Conservation (phyloP, 2,113 vertebrate genomes). For the Psittacus erithacus region DNA sequence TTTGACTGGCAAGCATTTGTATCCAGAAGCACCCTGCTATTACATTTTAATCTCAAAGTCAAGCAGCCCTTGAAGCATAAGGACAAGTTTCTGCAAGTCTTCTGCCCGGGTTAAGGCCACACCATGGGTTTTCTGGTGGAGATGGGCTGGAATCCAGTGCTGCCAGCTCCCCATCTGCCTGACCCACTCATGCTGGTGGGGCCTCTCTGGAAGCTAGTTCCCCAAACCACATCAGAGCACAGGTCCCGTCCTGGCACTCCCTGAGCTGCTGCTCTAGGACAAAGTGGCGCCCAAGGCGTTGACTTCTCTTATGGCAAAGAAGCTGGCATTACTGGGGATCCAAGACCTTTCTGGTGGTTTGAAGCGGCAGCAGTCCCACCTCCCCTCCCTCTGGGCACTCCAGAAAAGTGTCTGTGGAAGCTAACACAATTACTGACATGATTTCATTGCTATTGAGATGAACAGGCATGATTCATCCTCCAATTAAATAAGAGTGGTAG, state of each 20-base stretch:
- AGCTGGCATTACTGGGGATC: not conserved
- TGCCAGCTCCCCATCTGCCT: not conserved
- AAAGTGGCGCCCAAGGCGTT: not conserved
- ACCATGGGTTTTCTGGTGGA: not conserved
- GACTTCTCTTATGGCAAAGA: not conserved
- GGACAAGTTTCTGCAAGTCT: conserved; percentile 11
- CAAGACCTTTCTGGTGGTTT: not conserved
- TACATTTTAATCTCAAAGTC: not conserved
- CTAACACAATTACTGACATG: not conserved
- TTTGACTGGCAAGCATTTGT: not conserved
- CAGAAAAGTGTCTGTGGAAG: conserved; percentile 9
- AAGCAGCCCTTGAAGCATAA: not conserved
- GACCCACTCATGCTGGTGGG: not conserved
- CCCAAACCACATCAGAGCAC: not conserved
- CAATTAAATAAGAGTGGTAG: not conserved
- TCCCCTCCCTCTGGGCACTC: conserved; percentile 28
- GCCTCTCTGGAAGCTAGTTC: not conserved
- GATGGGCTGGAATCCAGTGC: not conserved
- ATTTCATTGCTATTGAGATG: conserved; percentile 39
- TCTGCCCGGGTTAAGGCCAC: not conserved
- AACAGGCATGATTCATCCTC: conserved; percentile 28
- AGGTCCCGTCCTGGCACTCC: fast-evolving
- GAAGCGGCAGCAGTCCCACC: not conserved
- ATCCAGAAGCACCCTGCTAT: not conserved
- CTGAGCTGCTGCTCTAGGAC: not conserved